Evolutionary conservation across 2,888 invertebrate species (phyloP).

Genomic region (Andrena haemorrhoa): DNA sequence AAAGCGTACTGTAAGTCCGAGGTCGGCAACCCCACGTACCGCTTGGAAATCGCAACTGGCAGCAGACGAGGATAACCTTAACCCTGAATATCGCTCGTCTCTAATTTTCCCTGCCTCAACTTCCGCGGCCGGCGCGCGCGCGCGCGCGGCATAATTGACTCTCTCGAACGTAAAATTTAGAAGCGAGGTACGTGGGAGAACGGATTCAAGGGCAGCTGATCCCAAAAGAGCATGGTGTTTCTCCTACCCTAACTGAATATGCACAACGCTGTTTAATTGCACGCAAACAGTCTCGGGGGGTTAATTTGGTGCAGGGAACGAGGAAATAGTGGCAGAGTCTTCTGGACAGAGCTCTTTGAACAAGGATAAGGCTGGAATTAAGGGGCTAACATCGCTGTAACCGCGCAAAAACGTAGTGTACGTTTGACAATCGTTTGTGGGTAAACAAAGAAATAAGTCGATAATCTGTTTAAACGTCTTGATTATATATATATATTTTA

Average conservation of each 20-base stretch:
- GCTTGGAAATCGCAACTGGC: conserved; percentile 65
- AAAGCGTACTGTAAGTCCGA: conserved; percentile 52
- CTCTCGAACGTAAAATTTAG: conserved; percentile 4
- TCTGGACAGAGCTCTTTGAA: too few relatives aligned
- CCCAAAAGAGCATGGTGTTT: background rate
- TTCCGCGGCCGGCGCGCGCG: conserved; percentile 27
- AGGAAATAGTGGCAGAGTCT: too few relatives aligned
- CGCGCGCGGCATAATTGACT: conserved; percentile 18
- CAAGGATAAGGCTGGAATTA: too few relatives aligned
- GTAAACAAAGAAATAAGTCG: too few relatives aligned
- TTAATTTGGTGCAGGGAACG: background rate
- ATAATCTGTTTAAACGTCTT: too few relatives aligned
- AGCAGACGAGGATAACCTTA: conserved; percentile 71
- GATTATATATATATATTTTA: too few relatives aligned
- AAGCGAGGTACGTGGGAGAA: background rate
- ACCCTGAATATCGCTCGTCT: conserved; percentile 73
- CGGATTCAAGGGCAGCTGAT: background rate
- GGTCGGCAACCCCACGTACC: conserved; percentile 65
- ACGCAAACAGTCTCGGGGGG: background rate
- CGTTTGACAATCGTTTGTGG: too few relatives aligned
- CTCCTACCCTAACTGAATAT: background rate
- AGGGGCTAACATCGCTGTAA: too few relatives aligned
- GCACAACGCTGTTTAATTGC: background rate
- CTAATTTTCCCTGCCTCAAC: conserved; percentile 59
- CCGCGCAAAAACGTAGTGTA: too few relatives aligned